Conservation (phyloP, 30 jellyfish, hydroid and myxozoan genomes). For the Phacellophora camtschatica region DNA sequence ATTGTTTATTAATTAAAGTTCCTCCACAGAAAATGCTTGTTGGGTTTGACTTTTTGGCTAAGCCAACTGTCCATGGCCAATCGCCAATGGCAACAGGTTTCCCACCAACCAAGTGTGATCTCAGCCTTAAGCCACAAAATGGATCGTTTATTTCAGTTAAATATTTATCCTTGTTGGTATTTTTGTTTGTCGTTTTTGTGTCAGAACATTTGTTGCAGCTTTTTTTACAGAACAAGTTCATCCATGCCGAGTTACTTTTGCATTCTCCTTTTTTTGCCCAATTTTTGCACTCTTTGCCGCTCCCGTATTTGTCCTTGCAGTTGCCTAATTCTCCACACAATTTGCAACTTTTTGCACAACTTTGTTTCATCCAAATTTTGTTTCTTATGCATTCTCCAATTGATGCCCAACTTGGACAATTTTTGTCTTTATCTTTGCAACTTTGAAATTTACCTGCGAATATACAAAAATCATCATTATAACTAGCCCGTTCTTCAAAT, state of each 20-base stretch:
- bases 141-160: neutral
- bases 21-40: neutral
- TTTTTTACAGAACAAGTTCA: neutral
- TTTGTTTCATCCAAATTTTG: too few species aligned
- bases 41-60: neutral
- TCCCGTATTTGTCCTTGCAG: neutral
- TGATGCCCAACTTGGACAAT: too few species aligned
- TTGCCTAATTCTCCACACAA: too few species aligned
- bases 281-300: neutral
- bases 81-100: neutral
- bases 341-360: too few species aligned
- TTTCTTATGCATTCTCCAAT: too few species aligned
- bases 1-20: neutral
- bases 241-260: neutral
- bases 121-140: neutral
- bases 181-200: neutral
- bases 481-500: too few species aligned
- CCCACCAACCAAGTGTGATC: neutral
- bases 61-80: neutral
- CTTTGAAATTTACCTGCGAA: too few species aligned
- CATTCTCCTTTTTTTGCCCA: neutral
- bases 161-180: neutral
- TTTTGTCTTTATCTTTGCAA: too few species aligned
- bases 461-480: too few species aligned
- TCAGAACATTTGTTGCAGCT: neutral